Conservation (phyloP, 2,113 vertebrate genomes). For the Gobius niger region DNA sequence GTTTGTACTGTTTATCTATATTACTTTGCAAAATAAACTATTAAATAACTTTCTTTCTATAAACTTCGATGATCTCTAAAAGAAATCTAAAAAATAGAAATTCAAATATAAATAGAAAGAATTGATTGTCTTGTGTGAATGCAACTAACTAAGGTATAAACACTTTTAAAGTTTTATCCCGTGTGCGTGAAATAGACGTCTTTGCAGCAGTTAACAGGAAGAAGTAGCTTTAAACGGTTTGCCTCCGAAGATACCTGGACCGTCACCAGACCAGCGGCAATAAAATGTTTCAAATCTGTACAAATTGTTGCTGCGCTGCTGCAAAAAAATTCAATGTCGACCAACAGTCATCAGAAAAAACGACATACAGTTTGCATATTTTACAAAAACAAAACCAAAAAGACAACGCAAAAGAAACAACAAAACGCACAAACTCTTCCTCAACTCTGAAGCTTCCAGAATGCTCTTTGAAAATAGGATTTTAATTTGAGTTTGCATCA, state of each 20-base stretch:
- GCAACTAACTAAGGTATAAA: conserved; percentile 49
- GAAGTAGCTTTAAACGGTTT: conserved; percentile 80
- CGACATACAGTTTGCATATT: conserved; percentile 76
- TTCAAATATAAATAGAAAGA: conserved; percentile 77
- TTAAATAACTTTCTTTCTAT: conserved; percentile 62
- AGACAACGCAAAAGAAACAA: too few relatives aligned
- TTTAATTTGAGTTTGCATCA: conserved; percentile 70
- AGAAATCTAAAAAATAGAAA: conserved; percentile 63
- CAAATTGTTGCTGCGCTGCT: conserved; percentile 69
- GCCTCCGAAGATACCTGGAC: conserved; percentile 43
- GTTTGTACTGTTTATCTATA: conserved; percentile 18
- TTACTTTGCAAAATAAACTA: conserved; percentile 43
- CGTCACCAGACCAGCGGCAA: conserved; percentile 52
- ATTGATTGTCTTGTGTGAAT: conserved; percentile 75
- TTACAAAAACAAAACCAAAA: conserved; percentile 57
- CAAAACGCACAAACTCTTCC: conserved; percentile 73
- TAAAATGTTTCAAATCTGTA: conserved; percentile 67
- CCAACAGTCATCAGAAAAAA: conserved; percentile 71
- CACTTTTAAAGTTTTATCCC: conserved; percentile 25
- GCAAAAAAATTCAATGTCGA: conserved; percentile 66
- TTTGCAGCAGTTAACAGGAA: conserved; percentile 61
- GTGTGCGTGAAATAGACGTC: conserved; percentile 49
- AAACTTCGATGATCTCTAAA: conserved; percentile 55
- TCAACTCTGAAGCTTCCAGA: conserved; percentile 72
- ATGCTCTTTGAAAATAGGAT: conserved; percentile 74